Evolutionary conservation across 2,113 vertebrate genomes (phyloP).

Genomic region (Chroicocephalus ridibundus): DNA sequence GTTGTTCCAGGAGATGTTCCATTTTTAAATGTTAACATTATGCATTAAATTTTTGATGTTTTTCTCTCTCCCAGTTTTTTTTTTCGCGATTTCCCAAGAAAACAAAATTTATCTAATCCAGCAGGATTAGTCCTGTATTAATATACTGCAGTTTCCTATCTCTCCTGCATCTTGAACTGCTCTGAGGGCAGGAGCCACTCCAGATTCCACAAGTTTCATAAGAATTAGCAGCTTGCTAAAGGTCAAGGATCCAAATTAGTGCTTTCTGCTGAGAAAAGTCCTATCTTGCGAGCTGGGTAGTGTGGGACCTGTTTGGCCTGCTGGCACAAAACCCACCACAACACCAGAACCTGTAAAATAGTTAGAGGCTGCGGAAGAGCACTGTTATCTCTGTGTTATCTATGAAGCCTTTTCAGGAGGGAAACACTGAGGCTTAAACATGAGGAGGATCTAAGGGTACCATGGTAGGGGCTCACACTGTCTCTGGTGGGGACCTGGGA

Average conservation of each 20-base stretch:
- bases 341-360: neutral
- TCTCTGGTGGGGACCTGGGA: neutral
- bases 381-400: neutral
- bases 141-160: neutral
- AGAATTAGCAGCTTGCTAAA: neutral
- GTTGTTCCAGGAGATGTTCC: neutral
- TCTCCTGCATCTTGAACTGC: neutral
- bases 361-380: neutral
- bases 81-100: neutral
- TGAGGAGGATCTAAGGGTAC: neutral
- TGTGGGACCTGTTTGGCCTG: neutral
- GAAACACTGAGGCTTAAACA: neutral
- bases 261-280: neutral
- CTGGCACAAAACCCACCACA: neutral
- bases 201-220: neutral
- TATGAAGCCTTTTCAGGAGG: neutral
- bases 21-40: neutral
- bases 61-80: neutral
- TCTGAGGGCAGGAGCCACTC: neutral
- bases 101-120: neutral
- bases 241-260: neutral
- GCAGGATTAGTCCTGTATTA: neutral
- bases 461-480: accelerated
- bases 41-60: neutral
- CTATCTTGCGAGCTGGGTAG: neutral